Evolutionary conservation across 2,888 invertebrate species (phyloP), one percentile per base, ranked within the genome.

Genomic region (Caenorhabditis sp.): DNA sequence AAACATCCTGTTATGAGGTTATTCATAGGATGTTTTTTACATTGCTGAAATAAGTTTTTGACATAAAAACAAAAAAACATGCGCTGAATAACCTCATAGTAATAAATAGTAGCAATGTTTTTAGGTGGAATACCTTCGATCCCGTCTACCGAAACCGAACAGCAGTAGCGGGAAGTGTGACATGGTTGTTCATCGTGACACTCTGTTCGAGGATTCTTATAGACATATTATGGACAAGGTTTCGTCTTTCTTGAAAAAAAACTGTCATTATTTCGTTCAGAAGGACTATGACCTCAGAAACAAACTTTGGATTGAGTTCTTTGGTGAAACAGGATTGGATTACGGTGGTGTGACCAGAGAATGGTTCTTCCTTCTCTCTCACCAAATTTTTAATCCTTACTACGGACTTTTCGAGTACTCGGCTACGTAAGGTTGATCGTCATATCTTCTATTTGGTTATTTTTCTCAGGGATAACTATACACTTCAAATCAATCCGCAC

Each of bases 341-440:
- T 85, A 84, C 55, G 85, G 85, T 39, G 85, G 85, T 50, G 81
- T 81, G 48, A 80, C 76, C 13, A 92, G 98, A 76, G 98, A 99
- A 91, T 98, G 97, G 96, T 99, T 99, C 92, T 99, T 96, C 92
- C 92, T 98, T 26, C 91, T 99, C 11, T 98, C 97, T 1, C 96
- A 96, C 90, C 98, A 99, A 92, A 97, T 99, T 96, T 99, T 99
- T 91, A 99, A 99, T 92, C 99, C 99, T 0, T 99, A 98, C 90
- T 99, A 99, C 91, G 98, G 98, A 0, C 92, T 99, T 62, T 99
- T 99, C 91, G 98, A 99, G 91, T 99, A 99, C 92, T 97, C 97
- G 1, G 98, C 98, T 5, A 96, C 96, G 97, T 94, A 91, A 92
- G 93, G 92, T 20, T 5, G 9, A 17, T 53, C 11, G 13, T 2